phyloP scores from a whole-genome alignment of 2,797 vertebrate genomes.

The Oreochromis grahami region DNA sequence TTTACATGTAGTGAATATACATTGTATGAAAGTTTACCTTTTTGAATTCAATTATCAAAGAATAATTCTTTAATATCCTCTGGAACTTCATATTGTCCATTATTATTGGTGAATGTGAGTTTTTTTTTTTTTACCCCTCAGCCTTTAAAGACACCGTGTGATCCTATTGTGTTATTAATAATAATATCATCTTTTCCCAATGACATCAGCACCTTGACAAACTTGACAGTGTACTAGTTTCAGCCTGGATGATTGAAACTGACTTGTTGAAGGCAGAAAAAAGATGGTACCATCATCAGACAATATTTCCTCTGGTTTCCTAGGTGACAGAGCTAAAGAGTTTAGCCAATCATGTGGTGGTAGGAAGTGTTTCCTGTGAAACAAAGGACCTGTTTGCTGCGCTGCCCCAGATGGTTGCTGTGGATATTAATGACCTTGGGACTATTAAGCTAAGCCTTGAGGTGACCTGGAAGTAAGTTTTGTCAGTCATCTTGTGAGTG shows the following conservation, averaged over 20 bases:
- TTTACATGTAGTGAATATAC: not conserved
- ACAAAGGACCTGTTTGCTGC: constrained; percentile 94
- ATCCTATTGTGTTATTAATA: not conserved
- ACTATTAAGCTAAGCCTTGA: constrained; percentile 96
- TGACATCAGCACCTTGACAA: not conserved
- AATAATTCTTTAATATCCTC: not conserved
- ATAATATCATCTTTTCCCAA: not conserved
- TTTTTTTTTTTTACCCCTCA: not conserved
- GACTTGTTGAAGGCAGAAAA: not conserved
- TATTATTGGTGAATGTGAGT: not conserved
- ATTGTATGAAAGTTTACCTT: not conserved
- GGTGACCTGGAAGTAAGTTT: constrained; percentile 94
- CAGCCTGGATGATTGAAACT: not conserved
- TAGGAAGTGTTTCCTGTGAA: constrained; percentile 94
- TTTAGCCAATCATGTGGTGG: constrained; percentile 91
- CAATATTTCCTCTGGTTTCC: constrained; percentile 15
- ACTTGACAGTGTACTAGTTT: not conserved
- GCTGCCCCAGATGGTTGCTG: constrained; percentile 90
- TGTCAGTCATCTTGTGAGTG: not conserved
- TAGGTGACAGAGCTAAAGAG: constrained; percentile 95
- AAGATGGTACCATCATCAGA: not conserved
- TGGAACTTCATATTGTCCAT: not conserved
- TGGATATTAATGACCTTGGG: constrained; percentile 97
- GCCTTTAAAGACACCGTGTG: not conserved
- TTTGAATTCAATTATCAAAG: not conserved